These are phyloP conservation scores for Lacerta agilis DNA, from an alignment of 2,797 vertebrate species.

Conservation along the genomic window DNA sequence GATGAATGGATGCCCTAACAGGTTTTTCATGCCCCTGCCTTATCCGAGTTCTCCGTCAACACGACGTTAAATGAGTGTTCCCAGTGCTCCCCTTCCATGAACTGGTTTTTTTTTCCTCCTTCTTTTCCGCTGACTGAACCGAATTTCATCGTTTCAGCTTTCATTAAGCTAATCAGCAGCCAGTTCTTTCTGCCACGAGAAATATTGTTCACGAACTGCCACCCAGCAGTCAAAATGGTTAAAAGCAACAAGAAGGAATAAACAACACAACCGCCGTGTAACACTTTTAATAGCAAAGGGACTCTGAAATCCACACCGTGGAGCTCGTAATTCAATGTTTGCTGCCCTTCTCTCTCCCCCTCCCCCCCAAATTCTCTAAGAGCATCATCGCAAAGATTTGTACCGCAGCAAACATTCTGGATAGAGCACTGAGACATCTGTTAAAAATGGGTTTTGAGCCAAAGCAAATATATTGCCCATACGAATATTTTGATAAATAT, in stretches of 20 bases:
- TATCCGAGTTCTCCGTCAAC: constrained; percentile 21
- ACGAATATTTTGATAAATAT: constrained; percentile 54
- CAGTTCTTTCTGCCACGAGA: constrained; percentile 46
- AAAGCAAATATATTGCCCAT: constrained; percentile 53
- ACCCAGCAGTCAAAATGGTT: constrained; percentile 36
- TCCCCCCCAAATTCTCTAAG: constrained; percentile 27
- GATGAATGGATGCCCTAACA: constrained; percentile 30
- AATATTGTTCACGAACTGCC: constrained; percentile 47
- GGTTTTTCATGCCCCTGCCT: constrained; percentile 40
- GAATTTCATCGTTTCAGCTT: constrained; percentile 42
- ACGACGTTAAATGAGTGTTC: constrained; percentile 36
- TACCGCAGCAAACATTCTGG: constrained; percentile 11
- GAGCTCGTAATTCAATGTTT: constrained; percentile 52
- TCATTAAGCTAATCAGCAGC: constrained; percentile 36
- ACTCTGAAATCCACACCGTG: constrained; percentile 63
- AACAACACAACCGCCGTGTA: constrained; percentile 54
- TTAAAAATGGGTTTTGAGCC: constrained; percentile 30
- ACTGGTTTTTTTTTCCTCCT: neutral
- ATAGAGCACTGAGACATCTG: constrained; percentile 13
- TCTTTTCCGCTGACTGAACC: constrained; percentile 21
- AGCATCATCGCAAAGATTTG: constrained; percentile 30
- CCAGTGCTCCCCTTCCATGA: constrained; percentile 37
- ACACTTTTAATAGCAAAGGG: constrained; percentile 72
- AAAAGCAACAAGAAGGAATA: constrained; percentile 14
- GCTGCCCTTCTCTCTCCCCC: constrained; percentile 49